Percentiles rank a stretch among this genome's conserved stretches.
Conservation (phyloP, 2,888 invertebrate species). For the Empis livida region DNA sequence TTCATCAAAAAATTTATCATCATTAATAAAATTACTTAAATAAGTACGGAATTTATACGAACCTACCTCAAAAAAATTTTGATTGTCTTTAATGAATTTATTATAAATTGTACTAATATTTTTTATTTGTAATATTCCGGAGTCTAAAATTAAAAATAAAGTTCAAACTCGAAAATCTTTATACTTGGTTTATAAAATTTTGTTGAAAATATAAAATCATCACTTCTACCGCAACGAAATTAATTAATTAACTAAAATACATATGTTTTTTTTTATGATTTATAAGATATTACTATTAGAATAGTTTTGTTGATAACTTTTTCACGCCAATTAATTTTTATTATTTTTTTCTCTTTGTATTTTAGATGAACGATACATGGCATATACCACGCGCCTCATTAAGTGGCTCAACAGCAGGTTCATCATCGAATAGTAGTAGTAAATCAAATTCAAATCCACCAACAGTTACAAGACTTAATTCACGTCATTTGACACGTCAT, state of each 20-base stretch:
- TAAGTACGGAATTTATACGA: too few relatives aligned
- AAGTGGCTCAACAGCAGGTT: slow-evolving; percentile 29
- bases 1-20: too few relatives aligned
- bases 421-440: slow-evolving; percentile 25
- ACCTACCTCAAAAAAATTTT: too few relatives aligned
- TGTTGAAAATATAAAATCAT: too few relatives aligned
- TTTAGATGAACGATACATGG: slow-evolving; percentile 45
- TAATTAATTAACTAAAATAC: too few relatives aligned
- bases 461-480: slow-evolving; percentile 10
- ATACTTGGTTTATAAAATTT: too few relatives aligned
- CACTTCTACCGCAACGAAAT: too few relatives aligned
- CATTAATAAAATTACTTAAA: too few relatives aligned
- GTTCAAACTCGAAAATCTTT: too few relatives aligned
- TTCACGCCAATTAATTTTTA: slow-evolving; percentile 4
- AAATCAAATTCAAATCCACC: slow-evolving; percentile 27
- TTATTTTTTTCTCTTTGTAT: slow-evolving; percentile 3
- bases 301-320: not conserved
- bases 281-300: not conserved
- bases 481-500: slow-evolving; percentile 6
- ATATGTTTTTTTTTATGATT: too few relatives aligned
- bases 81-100: too few relatives aligned
- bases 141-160: not conserved
- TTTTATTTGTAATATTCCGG: not conserved
- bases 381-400: slow-evolving; percentile 76
- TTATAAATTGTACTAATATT: too few relatives aligned